Evolutionary conservation across 1,140 invertebrate species (phyloP).

Genomic region (Hycleus phaleratus): DNA sequence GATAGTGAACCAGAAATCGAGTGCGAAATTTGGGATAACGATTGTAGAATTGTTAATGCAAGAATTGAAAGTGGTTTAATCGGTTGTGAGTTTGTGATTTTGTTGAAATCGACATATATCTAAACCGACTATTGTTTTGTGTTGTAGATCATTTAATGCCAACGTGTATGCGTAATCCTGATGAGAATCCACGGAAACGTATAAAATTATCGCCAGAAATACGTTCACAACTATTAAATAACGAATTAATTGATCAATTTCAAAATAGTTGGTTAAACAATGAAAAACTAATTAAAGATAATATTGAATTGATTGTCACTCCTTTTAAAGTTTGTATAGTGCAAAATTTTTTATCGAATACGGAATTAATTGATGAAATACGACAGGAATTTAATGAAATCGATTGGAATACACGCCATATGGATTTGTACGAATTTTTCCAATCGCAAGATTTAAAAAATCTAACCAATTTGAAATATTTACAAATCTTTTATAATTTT

Average conservation of each 20-base stretch:
- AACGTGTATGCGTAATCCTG: constrained; percentile 24
- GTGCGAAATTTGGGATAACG: constrained; percentile 32
- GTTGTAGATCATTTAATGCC: constrained; percentile 33
- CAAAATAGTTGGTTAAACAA: constrained; percentile 37
- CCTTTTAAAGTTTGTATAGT: constrained; percentile 52
- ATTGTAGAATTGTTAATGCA: constrained; percentile 20
- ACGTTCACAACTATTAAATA: constrained; percentile 6
- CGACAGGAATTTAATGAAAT: constrained; percentile 56
- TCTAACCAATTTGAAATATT: constrained; percentile 44
- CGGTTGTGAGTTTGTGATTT: constrained; percentile 29
- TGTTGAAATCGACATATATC: background rate
- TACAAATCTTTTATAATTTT: constrained; percentile 47
- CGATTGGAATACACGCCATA: constrained; percentile 54
- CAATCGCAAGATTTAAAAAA: constrained; percentile 57
- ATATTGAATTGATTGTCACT: constrained; percentile 40
- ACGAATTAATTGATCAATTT: constrained; percentile 32
- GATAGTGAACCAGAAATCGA: constrained; percentile 35
- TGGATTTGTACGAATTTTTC: constrained; percentile 66
- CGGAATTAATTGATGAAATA: constrained; percentile 47
- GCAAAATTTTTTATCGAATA: constrained; percentile 49
- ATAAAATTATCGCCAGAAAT: constrained; percentile 21
- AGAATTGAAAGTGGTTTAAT: constrained; percentile 11
- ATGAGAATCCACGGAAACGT: constrained; percentile 19
- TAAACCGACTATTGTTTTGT: constrained; percentile 6
- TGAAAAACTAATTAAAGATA: constrained; percentile 24